Evolutionary conservation across 2,113 vertebrate genomes (phyloP).

Genomic region (Siniperca knerii): DNA sequence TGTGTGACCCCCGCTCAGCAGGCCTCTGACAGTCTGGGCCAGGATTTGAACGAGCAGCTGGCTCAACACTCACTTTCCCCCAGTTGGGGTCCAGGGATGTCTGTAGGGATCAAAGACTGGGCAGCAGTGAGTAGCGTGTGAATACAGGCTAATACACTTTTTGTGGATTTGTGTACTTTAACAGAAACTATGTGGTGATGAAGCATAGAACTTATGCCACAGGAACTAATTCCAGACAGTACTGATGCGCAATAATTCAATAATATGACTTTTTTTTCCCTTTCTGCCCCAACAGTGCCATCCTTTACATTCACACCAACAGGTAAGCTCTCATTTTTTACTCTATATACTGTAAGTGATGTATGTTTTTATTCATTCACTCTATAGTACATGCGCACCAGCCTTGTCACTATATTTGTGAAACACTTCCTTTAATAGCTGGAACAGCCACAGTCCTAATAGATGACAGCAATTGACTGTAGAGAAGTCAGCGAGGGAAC

Average conservation of each 20-base stretch:
- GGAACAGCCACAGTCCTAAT: background rate
- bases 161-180: slow-evolving; percentile 2
- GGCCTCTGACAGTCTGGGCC: slow-evolving; percentile 53
- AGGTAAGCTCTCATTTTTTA: slow-evolving; percentile 86
- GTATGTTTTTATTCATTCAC: background rate
- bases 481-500: slow-evolving; percentile 10
- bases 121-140: slow-evolving; percentile 42
- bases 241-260: background rate
- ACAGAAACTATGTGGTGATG: background rate
- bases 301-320: slow-evolving; percentile 99
- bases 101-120: slow-evolving; percentile 48
- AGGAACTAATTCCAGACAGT: background rate
- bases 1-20: slow-evolving; percentile 60
- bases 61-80: slow-evolving; percentile 53
- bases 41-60: slow-evolving; percentile 68
- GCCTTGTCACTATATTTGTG: background rate
- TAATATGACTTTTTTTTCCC: background rate
- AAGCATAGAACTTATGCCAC: background rate
- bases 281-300: slow-evolving; percentile 90
- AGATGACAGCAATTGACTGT: slow-evolving; percentile 6
- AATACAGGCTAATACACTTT: slow-evolving; percentile 25
- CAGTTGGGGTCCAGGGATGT: slow-evolving; percentile 32
- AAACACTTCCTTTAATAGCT: background rate
- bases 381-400: background rate
- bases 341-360: background rate